A percentile compares a stretch with the other conserved stretches of the same genome.
Conservation (phyloP, 1,140 invertebrate genomes). For the Meloidogyne floridensis region DNA sequence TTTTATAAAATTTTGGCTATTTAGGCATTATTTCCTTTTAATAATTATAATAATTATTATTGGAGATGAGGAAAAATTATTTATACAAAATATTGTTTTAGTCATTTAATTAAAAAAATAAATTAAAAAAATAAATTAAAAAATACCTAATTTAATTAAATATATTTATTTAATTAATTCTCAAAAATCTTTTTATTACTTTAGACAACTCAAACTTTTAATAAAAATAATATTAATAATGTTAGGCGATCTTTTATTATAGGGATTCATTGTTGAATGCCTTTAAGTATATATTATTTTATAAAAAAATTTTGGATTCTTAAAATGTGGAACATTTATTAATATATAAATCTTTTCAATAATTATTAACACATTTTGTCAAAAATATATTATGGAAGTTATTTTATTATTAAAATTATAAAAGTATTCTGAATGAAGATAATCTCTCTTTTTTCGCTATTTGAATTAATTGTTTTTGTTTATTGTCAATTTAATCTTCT, state of each 20-base stretch:
- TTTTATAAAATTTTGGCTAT: too few species aligned
- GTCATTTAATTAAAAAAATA: too few species aligned
- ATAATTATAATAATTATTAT: too few species aligned
- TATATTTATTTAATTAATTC: too few species aligned
- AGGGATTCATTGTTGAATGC: background rate
- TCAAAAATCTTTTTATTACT: too few species aligned
- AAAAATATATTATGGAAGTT: background rate
- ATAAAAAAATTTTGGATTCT: background rate
- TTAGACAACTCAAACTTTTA: background rate
- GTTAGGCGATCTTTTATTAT: background rate
- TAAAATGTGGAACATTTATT: conserved; percentile 10
- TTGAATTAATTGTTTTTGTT: background rate
- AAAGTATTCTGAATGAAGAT: background rate
- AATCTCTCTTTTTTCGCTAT: background rate
- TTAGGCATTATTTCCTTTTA: too few species aligned
- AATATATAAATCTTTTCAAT: background rate
- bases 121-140: too few species aligned
- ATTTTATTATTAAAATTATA: background rate
- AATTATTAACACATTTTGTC: background rate
- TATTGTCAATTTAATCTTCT: conserved; percentile 3
- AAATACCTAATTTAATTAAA: too few species aligned
- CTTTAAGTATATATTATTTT: background rate
- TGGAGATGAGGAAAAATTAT: too few species aligned
- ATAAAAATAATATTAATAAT: background rate
- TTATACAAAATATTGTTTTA: too few species aligned